These are phyloP conservation scores for Adrianichthys oophorus DNA, from an alignment of 2,797 vertebrate species.

Conservation along the genomic window DNA sequence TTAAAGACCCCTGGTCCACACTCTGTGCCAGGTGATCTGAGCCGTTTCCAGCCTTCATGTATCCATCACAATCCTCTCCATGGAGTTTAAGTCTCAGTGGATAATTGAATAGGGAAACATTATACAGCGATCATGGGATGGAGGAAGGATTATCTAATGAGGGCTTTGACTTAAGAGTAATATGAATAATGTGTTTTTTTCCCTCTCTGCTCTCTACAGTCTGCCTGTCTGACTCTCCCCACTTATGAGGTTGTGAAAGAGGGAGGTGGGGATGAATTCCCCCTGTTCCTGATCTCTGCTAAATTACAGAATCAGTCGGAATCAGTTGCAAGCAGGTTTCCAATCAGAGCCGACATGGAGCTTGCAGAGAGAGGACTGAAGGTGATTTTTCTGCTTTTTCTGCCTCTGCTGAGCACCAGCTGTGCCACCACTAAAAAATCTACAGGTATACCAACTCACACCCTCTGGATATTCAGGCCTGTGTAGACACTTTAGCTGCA, in stretches of 20 bases:
- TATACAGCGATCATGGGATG: slow-evolving; percentile 70
- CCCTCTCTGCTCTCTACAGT: slow-evolving; percentile 58
- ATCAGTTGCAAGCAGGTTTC: slow-evolving; percentile 38
- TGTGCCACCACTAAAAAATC: slow-evolving; percentile 58
- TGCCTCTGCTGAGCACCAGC: slow-evolving; percentile 61
- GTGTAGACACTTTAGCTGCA: not conserved
- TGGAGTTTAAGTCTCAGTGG: slow-evolving; percentile 60
- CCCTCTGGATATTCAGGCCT: not conserved
- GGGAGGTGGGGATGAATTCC: slow-evolving; percentile 37
- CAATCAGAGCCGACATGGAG: slow-evolving; percentile 68
- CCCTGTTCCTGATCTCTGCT: slow-evolving; percentile 36
- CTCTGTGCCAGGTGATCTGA: slow-evolving; percentile 74
- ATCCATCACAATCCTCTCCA: slow-evolving; percentile 36
- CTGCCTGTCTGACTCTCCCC: slow-evolving; percentile 32
- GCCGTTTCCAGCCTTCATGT: slow-evolving; percentile 64
- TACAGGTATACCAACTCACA: slow-evolving; percentile 52
- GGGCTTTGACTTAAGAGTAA: slow-evolving; percentile 48
- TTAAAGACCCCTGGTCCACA: slow-evolving; percentile 74
- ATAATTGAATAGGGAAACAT: slow-evolving; percentile 76
- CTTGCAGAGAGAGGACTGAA: slow-evolving; percentile 52
- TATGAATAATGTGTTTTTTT: slow-evolving; percentile 69
- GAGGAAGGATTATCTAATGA: slow-evolving; percentile 72
- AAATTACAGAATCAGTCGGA: slow-evolving; percentile 40
- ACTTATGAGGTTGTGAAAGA: slow-evolving; percentile 55
- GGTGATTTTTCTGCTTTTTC: slow-evolving; percentile 57